Evolutionary conservation across 2,113 vertebrate genomes (phyloP).

Genomic region (Cheirogaleus medius): DNA sequence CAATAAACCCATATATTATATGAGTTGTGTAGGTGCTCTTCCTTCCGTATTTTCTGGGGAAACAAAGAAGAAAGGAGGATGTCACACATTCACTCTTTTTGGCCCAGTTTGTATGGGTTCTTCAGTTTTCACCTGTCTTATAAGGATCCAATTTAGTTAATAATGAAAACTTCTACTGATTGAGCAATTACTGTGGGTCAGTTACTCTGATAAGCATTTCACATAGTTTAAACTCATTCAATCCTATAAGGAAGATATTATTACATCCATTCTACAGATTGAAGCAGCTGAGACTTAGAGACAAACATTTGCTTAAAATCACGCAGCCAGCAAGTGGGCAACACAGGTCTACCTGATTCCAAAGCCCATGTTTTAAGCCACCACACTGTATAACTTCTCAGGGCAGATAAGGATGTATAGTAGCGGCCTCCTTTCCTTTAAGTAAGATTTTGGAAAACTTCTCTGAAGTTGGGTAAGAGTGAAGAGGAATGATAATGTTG

Average conservation of each 20-base stretch:
- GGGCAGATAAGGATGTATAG: background rate
- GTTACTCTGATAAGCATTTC: background rate
- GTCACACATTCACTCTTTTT: background rate
- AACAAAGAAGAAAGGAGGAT: background rate
- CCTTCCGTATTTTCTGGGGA: background rate
- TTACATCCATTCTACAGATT: background rate
- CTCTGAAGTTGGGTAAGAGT: background rate
- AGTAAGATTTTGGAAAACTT: background rate
- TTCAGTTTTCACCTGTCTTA: background rate
- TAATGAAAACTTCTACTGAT: background rate
- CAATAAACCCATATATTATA: background rate
- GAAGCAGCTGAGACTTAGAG: background rate
- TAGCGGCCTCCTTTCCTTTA: background rate
- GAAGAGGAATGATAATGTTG: background rate
- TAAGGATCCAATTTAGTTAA: background rate
- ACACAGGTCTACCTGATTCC: background rate
- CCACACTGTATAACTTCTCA: background rate
- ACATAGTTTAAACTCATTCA: background rate
- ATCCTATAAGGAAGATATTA: background rate
- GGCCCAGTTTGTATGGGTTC: background rate
- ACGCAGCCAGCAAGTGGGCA: background rate
- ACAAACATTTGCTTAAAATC: background rate
- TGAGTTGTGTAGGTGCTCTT: background rate
- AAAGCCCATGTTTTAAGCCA: background rate
- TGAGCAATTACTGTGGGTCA: background rate